Evolutionary conservation across 1,140 invertebrate species (phyloP).

Genomic region (Drosophila suzukii): DNA sequence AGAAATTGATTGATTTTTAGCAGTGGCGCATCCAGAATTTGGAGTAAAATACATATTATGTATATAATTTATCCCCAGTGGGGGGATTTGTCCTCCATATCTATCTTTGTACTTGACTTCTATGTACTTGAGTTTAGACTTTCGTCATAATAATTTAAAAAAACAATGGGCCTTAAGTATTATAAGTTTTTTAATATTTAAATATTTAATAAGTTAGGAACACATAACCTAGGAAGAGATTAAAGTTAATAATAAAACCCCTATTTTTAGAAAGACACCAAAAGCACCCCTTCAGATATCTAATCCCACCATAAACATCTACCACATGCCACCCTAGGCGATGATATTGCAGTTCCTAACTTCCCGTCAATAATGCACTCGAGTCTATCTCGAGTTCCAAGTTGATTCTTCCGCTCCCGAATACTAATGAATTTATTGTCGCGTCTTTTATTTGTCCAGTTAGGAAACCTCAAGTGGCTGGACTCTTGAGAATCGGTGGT

Average conservation of each 20-base stretch:
- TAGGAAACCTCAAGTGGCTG: conserved; percentile 3
- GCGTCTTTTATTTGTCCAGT: conserved; percentile 6
- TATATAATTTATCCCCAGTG: too few relatives aligned
- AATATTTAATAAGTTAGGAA: too few relatives aligned
- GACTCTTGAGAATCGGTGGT: conserved; percentile 1
- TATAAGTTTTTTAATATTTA: too few relatives aligned
- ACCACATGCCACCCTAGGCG: not conserved
- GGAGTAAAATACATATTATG: too few relatives aligned
- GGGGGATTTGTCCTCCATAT: too few relatives aligned
- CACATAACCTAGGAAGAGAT: too few relatives aligned
- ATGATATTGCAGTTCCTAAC: conserved; percentile 4
- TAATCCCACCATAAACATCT: conserved; percentile 19
- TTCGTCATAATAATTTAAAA: too few relatives aligned
- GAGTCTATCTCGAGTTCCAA: conserved; percentile 22
- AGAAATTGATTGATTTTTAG: too few relatives aligned
- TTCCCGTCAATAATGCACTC: conserved; percentile 30
- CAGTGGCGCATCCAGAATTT: too few relatives aligned
- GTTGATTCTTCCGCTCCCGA: conserved; percentile 46
- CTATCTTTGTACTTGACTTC: too few relatives aligned
- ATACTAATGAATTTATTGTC: conserved; percentile 25
- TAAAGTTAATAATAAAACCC: not conserved
- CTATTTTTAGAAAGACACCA: not conserved
- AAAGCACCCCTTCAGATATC: conserved; percentile 8
- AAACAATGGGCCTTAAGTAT: too few relatives aligned
- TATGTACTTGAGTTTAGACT: too few relatives aligned